Base-by-base conservation (phyloP, 2,888 invertebrate species). In the Monopis laevigella region DNA sequence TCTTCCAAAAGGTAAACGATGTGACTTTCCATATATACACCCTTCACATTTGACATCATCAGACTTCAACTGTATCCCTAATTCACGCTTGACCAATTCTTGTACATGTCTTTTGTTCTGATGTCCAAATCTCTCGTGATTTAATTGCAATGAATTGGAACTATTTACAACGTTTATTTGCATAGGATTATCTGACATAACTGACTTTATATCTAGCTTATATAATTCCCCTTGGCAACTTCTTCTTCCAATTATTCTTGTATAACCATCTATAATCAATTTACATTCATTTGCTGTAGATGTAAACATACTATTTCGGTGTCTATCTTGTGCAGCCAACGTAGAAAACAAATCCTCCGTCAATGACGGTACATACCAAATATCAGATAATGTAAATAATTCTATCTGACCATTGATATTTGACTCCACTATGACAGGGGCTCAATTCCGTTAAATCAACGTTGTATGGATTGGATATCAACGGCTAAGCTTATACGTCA, bases 31-130 rank as follows among this genome's bases (percentile, higher is more conserved):
- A 35, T 35, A 44, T 7, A 45, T 40, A 12, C 43, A 46, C 7
- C 44, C 44, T 41, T 44, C 39, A 36, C 47, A 47, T 17, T 38
- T 8, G 2, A 41, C 43, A 18, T 39, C 14, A 26, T 24, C 12
- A 29, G 7, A 4, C 6, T 30, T 7, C 8, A 41, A 12, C 14
- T 45, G 35, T 11, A 48, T 40, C 3, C 40, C 46, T 6, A 48
- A 17, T 36, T 46, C 44, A 6, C 34, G 29, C 32, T 44, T 26
- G 2, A 45, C 21, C 4, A 48, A 7, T 8, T 35, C 16, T 27
- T 38, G 41, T 2, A 48, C 42, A 43, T 48, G 45, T 21, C 35
- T 30, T 30, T 45, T 44, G 29, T 46, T 41, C 19, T 46, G 39
- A 32, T 45, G 46, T 10, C 14, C 46, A 7, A 46, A 30, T 3